These are phyloP conservation scores for Gastracanthus pulcherrimus DNA, from an alignment of 2,888 invertebrate genomes.

Conservation along the genomic window DNA sequence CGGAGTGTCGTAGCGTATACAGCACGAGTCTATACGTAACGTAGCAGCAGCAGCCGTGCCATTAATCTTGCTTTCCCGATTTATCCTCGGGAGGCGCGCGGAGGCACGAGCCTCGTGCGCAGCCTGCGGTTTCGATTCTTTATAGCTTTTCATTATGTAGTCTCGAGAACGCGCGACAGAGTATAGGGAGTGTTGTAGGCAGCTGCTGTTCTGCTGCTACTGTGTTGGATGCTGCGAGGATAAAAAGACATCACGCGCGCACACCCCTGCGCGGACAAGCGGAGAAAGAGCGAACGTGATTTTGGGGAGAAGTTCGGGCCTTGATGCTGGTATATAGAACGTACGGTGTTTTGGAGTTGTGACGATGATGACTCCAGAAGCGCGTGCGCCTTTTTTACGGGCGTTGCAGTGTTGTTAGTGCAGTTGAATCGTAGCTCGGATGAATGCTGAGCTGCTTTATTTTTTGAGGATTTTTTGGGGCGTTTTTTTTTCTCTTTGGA, in stretches of 20 bases:
- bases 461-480: too few species aligned
- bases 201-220: constrained; percentile 27
- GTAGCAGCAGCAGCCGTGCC: constrained; percentile 59
- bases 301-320: constrained; percentile 4
- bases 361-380: constrained; percentile 10
- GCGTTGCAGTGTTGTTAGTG: too few species aligned
- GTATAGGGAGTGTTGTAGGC: background rate
- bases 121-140: constrained; percentile 70
- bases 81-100: constrained; percentile 69
- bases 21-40: background rate
- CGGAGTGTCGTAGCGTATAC: background rate
- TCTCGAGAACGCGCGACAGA: background rate
- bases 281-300: constrained; percentile 35
- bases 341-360: background rate
- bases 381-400: background rate
- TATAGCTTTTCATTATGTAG: constrained; percentile 70
- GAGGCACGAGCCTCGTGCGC: constrained; percentile 68
- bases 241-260: constrained; percentile 44
- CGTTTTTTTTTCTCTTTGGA: too few species aligned
- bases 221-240: constrained; percentile 4
- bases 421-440: too few species aligned
- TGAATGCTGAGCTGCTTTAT: too few species aligned
- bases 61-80: constrained; percentile 72
- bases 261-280: background rate
- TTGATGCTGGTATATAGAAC: background rate